Percentiles rank a stretch among this genome's conserved stretches.
phyloP scores from a whole-genome alignment of 2,797 vertebrate species.

The Gobio occitaniae region DNA sequence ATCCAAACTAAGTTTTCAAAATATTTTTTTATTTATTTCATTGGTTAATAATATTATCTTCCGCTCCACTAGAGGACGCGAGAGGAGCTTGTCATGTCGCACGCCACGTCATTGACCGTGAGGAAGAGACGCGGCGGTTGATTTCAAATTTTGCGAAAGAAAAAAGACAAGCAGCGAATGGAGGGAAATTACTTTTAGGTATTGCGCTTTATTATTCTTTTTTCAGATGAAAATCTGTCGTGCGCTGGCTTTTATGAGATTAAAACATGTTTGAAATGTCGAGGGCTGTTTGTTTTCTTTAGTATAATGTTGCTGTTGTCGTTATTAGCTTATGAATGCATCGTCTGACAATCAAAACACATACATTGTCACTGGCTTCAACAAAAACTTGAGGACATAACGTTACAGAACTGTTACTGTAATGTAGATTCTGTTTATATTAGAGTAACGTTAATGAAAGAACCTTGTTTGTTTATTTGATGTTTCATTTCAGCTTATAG shows the following conservation, averaged over 20 bases:
- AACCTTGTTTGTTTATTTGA: too few relatives aligned
- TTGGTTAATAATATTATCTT: neutral
- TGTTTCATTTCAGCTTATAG: neutral
- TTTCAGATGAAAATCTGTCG: neutral
- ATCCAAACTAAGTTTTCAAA: neutral
- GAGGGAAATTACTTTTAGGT: slow-evolving; percentile 32
- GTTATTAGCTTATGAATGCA: neutral
- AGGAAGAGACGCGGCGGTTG: slow-evolving; percentile 39
- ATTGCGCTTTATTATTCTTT: neutral
- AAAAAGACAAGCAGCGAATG: neutral
- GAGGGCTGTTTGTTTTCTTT: neutral
- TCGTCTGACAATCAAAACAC: slow-evolving; percentile 6
- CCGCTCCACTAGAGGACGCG: slow-evolving; percentile 10
- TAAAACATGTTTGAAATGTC: neutral
- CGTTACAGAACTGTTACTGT: neutral
- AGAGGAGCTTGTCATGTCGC: fast-evolving
- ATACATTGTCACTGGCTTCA: neutral
- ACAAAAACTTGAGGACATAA: neutral
- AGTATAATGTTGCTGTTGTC: neutral
- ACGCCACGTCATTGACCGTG: neutral
- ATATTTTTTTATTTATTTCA: neutral
- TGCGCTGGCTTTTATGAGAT: neutral
- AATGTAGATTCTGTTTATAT: neutral
- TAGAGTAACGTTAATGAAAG: neutral
- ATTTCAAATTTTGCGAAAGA: slow-evolving; percentile 15